Evolutionary conservation across 1,140 invertebrate genomes (phyloP), one percentile per base, ranked within the genome.

Genomic region (Drosophila bifasciata): DNA sequence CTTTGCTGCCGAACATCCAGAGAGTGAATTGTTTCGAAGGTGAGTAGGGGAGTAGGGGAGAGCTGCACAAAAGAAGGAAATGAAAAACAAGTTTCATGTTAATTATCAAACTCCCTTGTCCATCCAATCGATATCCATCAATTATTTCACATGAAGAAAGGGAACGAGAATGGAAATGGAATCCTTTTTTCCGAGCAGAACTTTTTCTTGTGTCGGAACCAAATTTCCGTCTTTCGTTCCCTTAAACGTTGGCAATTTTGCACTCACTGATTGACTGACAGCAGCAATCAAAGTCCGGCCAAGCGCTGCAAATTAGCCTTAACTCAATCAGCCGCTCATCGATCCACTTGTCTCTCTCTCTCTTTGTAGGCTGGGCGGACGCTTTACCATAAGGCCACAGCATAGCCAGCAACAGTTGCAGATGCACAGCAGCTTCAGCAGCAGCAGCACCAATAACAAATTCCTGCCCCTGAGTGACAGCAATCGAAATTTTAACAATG

Each of bases 1-100:
- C 63, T 93, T 96, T 70, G 94, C 94, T 1, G 94, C 94, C 36
- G 93, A 94, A 71, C 93, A 94, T 76, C 92, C 93, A 4, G 94
- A 94, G 61, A 92, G 93, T 56, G 93, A 94, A 74, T 92, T 94
- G 44, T 93, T 94, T 57, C 92, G 93, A 36, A 88, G 93, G 91
- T 91, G 69, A 78, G 76, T 71, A n/a, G n/a, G n/a, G n/a, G n/a
- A n/a, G n/a, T n/a, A n/a, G n/a, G n/a, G n/a, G n/a, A n/a, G n/a
- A n/a, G n/a, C n/a, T n/a, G n/a, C n/a, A n/a, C n/a, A n/a, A n/a
- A 36, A 36, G 28, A 36, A 36, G 32, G 32, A 36, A 36, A 36
- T 36, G 3, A 36, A 36, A 36, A 11, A 3, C 32, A 36, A 36
- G 9, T 32, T 11, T 36, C 32, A 36, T 36, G 9, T 36, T 36